These are phyloP conservation scores for Pollenia amentaria DNA, from an alignment of 2,888 invertebrate species.

Conservation along the genomic window DNA sequence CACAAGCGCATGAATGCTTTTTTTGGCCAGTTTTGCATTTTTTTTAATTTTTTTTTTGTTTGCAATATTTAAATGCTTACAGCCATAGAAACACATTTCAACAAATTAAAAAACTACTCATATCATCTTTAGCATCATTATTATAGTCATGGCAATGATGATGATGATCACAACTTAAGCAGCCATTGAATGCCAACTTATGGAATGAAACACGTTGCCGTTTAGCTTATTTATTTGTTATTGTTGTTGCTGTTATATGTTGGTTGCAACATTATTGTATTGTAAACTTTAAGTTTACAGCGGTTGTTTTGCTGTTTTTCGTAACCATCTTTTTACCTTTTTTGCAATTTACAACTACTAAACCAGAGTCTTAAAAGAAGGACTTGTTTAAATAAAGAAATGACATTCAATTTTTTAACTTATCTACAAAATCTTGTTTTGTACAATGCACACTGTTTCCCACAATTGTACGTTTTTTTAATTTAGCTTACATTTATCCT, in stretches of 20 bases:
- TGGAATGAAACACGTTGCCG: conserved; percentile 25
- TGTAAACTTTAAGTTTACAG: conserved; percentile 64
- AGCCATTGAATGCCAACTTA: conserved; percentile 31
- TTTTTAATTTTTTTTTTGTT: conserved; percentile 24
- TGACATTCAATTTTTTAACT: background rate
- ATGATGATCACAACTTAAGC: conserved; percentile 41
- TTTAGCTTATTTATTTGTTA: conserved; percentile 45
- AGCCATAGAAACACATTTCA: background rate
- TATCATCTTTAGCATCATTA: conserved; percentile 25
- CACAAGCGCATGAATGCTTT: conserved; percentile 39
- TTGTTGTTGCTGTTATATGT: conserved; percentile 3
- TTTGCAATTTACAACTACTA: conserved; percentile 25
- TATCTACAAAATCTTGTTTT: no score
- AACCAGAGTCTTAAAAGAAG: conserved; percentile 32
- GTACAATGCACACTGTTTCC: no score
- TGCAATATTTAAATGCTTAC: conserved; percentile 37
- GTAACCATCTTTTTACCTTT: conserved; percentile 51
- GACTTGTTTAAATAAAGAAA: background rate
- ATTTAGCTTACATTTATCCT: no score
- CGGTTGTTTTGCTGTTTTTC: conserved; percentile 65
- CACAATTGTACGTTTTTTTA: no score
- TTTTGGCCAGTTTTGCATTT: conserved; percentile 4
- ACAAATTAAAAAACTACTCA: conserved; percentile 16
- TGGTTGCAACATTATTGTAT: conserved; percentile 54
- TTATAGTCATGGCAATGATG: conserved; percentile 44